phyloP scores from a whole-genome alignment of 2,888 invertebrate genomes.

The Willowsia nigromaculata region DNA sequence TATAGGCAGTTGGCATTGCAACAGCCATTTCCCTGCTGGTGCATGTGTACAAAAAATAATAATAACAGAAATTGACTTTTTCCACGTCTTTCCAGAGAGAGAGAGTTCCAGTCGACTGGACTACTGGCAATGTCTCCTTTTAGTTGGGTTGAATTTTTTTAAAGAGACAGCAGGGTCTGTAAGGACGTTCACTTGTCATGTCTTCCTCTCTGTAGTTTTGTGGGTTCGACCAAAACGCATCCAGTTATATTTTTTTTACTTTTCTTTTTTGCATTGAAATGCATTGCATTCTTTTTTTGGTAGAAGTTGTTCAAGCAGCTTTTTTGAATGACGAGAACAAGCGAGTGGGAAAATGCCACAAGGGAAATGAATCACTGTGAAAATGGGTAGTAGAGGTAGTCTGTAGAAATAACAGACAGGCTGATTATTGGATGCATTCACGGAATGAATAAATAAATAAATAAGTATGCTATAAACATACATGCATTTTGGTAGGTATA shows the following conservation, averaged over 20 bases:
- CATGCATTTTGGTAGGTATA: not conserved
- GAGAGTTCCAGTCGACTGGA: not conserved
- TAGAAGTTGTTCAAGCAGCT: not conserved
- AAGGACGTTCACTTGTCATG: not conserved
- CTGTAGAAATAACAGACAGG: constrained; percentile 15
- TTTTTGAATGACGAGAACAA: constrained; percentile 2
- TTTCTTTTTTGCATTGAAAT: not conserved
- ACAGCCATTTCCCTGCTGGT: not conserved
- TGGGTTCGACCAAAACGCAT: not conserved
- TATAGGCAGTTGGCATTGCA: not conserved
- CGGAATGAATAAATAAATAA: constrained; percentile 31
- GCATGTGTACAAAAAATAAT: constrained; percentile 11
- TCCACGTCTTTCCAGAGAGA: not conserved
- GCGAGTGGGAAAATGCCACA: constrained; percentile 12
- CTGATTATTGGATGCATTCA: constrained; percentile 37
- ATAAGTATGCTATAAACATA: not conserved
- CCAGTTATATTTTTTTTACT: not conserved
- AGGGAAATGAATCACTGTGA: constrained; percentile 45
- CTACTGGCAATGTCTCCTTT: not conserved
- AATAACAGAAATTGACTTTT: not conserved
- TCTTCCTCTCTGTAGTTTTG: not conserved
- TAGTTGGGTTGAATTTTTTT: not conserved
- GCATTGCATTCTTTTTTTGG: constrained; percentile 1
- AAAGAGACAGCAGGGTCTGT: not conserved
- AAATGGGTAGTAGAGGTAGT: not conserved